These are phyloP conservation scores for Mesoclemmys tuberculata DNA, from an alignment of 2,113 vertebrate genomes.

Conservation along the genomic window DNA sequence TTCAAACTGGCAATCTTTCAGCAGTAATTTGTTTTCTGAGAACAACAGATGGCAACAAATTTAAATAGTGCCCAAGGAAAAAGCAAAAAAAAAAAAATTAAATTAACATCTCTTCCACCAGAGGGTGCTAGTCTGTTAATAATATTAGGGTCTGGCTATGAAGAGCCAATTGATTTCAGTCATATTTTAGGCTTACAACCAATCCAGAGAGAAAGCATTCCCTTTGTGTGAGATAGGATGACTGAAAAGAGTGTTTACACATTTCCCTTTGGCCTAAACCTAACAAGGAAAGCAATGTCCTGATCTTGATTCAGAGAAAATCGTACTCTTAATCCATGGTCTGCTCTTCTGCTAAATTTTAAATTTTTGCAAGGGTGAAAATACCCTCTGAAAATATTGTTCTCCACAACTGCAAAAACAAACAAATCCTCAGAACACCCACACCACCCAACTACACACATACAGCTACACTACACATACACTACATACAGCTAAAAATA, in stretches of 20 bases:
- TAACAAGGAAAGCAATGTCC: not conserved
- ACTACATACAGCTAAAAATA: not conserved
- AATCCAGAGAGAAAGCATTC: not conserved
- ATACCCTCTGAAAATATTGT: rapidly evolving
- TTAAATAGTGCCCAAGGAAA: not conserved
- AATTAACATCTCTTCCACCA: not conserved
- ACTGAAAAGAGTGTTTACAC: not conserved
- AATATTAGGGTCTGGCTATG: not conserved
- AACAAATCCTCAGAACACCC: too few species aligned
- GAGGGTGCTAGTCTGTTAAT: slow-evolving; percentile 15
- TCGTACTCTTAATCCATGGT: rapidly evolving
- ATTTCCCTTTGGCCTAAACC: not conserved
- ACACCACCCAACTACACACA: not conserved
- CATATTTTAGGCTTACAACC: not conserved
- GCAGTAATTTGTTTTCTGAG: not conserved
- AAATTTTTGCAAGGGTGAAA: rapidly evolving
- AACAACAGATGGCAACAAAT: not conserved
- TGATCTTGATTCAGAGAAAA: not conserved
- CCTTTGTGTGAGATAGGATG: not conserved
- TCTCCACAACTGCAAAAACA: not conserved
- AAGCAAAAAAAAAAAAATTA: not conserved
- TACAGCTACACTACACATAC: too few species aligned
- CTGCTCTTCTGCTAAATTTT: not conserved
- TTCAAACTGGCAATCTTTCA: not conserved
- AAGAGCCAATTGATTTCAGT: not conserved